Evolutionary conservation across 2,888 invertebrate genomes (phyloP).

Genomic region (Pterostichus niger): DNA sequence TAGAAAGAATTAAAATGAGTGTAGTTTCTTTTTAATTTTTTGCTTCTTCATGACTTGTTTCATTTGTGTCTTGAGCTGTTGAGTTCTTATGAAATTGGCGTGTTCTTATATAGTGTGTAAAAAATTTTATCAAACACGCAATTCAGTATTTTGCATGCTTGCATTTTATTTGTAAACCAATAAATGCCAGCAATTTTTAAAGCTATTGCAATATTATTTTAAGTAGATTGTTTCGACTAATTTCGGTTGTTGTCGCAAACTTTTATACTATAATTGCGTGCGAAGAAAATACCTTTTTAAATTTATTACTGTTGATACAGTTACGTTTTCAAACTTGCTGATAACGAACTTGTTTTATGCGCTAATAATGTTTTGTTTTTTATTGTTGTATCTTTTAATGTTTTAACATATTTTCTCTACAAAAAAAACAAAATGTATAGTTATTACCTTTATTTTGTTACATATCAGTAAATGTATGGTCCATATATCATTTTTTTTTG

Average conservation of each 20-base stretch:
- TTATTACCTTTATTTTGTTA: not conserved
- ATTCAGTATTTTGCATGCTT: conserved; percentile 46
- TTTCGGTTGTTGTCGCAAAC: conserved; percentile 42
- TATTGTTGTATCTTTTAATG: conserved; percentile 28
- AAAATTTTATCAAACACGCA: conserved; percentile 30
- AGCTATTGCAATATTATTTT: conserved; percentile 37
- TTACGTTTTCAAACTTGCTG: conserved; percentile 19
- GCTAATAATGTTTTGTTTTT: conserved; percentile 24
- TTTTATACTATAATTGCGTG: conserved; percentile 32
- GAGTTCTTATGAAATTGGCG: conserved; percentile 31
- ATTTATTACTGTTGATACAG: conserved; percentile 36
- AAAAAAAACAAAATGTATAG: not conserved
- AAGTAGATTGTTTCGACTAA: conserved; percentile 48
- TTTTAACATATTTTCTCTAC: not conserved
- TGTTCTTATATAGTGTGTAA: conserved; percentile 20
- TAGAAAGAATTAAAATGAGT: no score
- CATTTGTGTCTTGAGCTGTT: conserved; percentile 34
- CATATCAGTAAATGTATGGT: not conserved
- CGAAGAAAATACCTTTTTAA: conserved; percentile 30
- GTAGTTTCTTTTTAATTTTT: not conserved
- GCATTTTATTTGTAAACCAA: conserved; percentile 51
- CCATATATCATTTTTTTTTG: no score
- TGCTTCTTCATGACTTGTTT: not conserved
- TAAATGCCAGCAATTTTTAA: conserved; percentile 39
- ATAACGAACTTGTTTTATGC: conserved; percentile 29